These are phyloP conservation scores for Lasius platythorax DNA, from an alignment of 2,888 invertebrate species.

Conservation along the genomic window DNA sequence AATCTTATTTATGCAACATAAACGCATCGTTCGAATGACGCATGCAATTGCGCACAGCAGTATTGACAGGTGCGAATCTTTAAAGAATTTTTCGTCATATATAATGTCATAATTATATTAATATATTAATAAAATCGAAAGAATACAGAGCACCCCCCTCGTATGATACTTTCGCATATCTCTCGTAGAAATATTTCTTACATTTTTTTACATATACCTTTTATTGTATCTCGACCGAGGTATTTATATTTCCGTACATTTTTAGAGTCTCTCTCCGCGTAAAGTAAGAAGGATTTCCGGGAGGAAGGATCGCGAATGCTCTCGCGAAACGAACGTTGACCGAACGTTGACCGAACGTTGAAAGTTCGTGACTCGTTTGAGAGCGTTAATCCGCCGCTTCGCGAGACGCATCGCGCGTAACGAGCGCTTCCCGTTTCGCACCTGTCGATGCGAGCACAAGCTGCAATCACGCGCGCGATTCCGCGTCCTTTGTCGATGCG, in stretches of 20 bases:
- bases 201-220: not conserved
- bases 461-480: constrained; percentile 5
- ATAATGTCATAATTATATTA: not conserved
- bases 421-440: constrained; percentile 3
- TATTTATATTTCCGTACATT: not conserved
- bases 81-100: not conserved
- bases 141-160: not conserved
- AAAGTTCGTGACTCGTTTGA: not conserved
- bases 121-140: not conserved
- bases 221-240: not conserved
- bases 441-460: constrained; percentile 29
- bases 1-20: constrained; percentile 25
- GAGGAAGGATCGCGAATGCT: not conserved
- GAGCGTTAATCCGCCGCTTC: not conserved
- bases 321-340: not conserved
- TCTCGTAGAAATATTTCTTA: not conserved
- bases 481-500: constrained; percentile 14
- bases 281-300: not conserved
- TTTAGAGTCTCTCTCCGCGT: not conserved
- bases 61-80: not conserved
- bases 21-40: not conserved
- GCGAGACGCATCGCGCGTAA: not conserved
- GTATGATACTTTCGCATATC: not conserved
- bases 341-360: not conserved
- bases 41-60: not conserved